These are phyloP conservation scores for Himantopus leucocephalus DNA, from an alignment of 2,113 vertebrate genomes.

Conservation along the genomic window DNA sequence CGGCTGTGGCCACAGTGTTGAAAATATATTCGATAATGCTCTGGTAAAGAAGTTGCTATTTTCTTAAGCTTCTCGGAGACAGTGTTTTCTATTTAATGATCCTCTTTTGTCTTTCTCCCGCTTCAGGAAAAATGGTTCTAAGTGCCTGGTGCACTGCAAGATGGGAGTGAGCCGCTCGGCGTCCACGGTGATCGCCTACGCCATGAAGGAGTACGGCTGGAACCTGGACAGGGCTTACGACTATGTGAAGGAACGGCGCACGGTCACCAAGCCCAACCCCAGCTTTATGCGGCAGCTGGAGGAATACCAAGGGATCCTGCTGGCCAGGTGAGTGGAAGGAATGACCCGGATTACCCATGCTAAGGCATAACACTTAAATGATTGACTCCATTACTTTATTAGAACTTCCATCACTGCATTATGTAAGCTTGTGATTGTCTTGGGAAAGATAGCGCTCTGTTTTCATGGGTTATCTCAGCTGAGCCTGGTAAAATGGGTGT, in stretches of 20 bases:
- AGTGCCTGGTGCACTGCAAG: constrained; percentile 98
- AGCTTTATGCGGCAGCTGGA: constrained; percentile 98
- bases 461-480: neutral
- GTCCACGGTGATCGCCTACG: constrained; percentile 96
- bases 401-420: fast-evolving
- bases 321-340: constrained; percentile 84
- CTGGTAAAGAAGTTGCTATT: neutral
- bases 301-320: constrained; percentile 96
- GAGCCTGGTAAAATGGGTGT: neutral
- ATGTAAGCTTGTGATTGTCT: neutral
- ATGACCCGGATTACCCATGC: fast-evolving
- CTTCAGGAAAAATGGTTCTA: constrained; percentile 90
- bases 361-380: neutral
- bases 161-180: constrained; percentile 98
- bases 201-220: constrained; percentile 99
- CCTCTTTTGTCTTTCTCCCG: neutral
- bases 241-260: constrained; percentile 91
- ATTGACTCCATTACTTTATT: neutral
- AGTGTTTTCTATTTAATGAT: neutral
- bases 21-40: neutral
- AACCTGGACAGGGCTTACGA: constrained; percentile 91
- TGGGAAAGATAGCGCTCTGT: neutral
- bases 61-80: neutral
- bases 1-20: neutral
- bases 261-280: constrained; percentile 94